Conservation (phyloP, 2,113 vertebrate species). For the Bubo scandiacus region DNA sequence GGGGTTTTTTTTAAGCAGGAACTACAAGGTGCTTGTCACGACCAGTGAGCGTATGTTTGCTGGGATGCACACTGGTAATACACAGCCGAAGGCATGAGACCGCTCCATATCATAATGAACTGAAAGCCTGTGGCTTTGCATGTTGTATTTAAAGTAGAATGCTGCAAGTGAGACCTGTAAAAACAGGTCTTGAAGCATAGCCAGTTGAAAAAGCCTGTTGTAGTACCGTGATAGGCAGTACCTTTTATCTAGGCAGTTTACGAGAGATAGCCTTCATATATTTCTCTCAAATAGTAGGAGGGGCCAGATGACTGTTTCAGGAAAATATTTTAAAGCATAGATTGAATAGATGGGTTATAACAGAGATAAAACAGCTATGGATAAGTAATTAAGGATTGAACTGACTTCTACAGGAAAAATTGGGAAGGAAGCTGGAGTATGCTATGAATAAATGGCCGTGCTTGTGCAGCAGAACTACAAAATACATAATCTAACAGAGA, state of each 20-base stretch:
- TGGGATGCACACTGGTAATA: background rate
- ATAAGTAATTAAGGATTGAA: background rate
- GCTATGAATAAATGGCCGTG: background rate
- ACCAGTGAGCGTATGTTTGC: background rate
- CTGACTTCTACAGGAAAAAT: background rate
- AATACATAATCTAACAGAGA: background rate
- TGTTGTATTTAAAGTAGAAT: background rate
- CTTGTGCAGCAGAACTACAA: background rate
- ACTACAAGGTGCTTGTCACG: background rate
- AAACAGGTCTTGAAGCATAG: background rate
- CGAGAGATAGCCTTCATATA: background rate
- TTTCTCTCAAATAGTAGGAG: background rate
- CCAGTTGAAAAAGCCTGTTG: background rate
- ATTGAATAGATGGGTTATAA: background rate
- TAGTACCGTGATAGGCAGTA: background rate
- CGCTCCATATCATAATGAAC: background rate
- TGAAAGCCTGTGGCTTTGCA: background rate
- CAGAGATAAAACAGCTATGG: background rate
- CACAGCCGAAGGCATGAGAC: background rate
- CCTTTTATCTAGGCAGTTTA: background rate
- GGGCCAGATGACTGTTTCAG: background rate
- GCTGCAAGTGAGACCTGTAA: background rate
- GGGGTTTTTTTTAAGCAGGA: background rate
- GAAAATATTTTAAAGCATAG: background rate
- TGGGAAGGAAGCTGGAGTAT: background rate